These are phyloP conservation scores for Brachyhypopomus gauderio DNA, from an alignment of 2,113 vertebrate genomes.

Conservation along the genomic window DNA sequence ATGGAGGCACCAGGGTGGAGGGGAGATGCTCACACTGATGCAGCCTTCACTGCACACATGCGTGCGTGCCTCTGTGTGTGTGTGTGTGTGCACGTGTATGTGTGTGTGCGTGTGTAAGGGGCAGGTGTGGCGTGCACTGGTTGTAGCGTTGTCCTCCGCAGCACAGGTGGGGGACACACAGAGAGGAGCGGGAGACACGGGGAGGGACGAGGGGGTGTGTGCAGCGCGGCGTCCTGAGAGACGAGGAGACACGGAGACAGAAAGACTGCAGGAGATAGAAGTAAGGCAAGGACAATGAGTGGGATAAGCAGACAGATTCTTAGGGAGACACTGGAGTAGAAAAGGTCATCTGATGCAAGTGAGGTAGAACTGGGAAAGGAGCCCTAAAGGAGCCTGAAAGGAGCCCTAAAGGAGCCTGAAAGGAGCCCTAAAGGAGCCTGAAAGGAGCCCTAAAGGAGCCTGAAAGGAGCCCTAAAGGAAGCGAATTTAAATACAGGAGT, in stretches of 20 bases:
- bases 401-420: too few relatives aligned
- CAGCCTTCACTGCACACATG: slow-evolving; percentile 50
- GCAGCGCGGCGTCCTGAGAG: not conserved
- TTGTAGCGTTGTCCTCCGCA: not conserved
- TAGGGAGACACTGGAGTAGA: too few relatives aligned
- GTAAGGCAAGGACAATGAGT: too few relatives aligned
- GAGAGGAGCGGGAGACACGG: not conserved
- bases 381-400: too few relatives aligned
- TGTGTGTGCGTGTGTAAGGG: not conserved
- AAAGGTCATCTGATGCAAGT: too few relatives aligned
- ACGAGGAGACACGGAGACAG: slow-evolving; percentile 14
- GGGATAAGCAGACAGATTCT: too few relatives aligned
- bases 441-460: too few relatives aligned
- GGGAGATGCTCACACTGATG: slow-evolving; percentile 18
- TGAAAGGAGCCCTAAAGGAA: too few relatives aligned
- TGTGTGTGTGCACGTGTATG: not conserved
- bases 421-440: too few relatives aligned
- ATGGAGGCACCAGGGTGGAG: slow-evolving; percentile 54
- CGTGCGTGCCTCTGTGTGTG: slow-evolving; percentile 4
- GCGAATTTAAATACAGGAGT: too few relatives aligned
- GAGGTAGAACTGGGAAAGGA: too few relatives aligned
- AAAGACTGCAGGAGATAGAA: not conserved
- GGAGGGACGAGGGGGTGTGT: not conserved
- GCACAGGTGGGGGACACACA: not conserved
- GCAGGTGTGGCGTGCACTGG: not conserved